These are phyloP conservation scores for Phanerotoma sp. DNA, from an alignment of 2,888 invertebrate genomes.

Conservation along the genomic window DNA sequence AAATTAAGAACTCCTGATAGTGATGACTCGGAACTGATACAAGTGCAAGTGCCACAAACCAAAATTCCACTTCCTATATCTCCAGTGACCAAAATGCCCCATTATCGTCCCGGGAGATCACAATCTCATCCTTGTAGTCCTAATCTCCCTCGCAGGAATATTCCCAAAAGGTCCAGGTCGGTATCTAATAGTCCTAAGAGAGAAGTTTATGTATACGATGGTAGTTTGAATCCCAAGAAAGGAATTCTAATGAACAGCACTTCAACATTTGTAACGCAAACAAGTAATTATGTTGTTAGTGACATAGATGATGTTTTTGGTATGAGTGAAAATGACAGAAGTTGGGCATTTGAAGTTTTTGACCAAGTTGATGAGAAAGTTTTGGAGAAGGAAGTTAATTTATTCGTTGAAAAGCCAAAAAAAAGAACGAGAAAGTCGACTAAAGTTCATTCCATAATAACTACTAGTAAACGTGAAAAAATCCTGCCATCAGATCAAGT, in stretches of 20 bases:
- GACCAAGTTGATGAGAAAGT: conserved; percentile 20
- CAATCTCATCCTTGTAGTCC: conserved; percentile 36
- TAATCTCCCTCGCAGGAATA: conserved; percentile 23
- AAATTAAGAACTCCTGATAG: conserved; percentile 85
- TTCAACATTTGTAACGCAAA: not conserved
- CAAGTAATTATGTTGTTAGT: conserved; percentile 1
- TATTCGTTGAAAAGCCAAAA: conserved; percentile 1
- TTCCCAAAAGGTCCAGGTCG: conserved; percentile 36
- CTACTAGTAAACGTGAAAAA: not conserved
- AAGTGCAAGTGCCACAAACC: conserved; percentile 37
- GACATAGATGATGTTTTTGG: conserved; percentile 27
- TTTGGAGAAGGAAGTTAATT: conserved; percentile 1
- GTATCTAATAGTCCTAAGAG: conserved; percentile 45
- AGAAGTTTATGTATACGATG: conserved; percentile 46
- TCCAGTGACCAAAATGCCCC: conserved; percentile 55
- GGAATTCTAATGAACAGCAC: conserved; percentile 44
- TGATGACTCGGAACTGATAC: conserved; percentile 63
- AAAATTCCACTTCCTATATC: conserved; percentile 59
- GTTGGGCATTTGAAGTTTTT: conserved; percentile 32
- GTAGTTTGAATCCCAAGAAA: conserved; percentile 51
- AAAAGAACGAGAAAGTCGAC: not conserved
- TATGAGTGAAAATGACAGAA: conserved; percentile 24
- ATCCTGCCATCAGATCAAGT: not conserved
- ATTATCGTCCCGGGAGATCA: conserved; percentile 30
- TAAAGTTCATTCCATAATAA: conserved; percentile 1